Base-by-base conservation (phyloP, 2,113 vertebrate species). In the Synchiropus splendidus region DNA sequence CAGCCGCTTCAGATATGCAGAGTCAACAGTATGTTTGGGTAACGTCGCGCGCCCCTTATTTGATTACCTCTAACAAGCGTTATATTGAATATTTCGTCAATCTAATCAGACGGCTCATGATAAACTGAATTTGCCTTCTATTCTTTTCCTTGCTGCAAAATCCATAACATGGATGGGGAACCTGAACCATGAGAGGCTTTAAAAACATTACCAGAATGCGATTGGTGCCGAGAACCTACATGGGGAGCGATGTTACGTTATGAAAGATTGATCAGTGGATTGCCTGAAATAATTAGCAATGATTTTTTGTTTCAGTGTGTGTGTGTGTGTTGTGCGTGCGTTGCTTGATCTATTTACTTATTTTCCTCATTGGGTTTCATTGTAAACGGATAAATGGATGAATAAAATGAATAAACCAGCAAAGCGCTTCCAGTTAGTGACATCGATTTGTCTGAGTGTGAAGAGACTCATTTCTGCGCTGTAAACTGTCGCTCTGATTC, bases 251-350 rank as follows among this genome's bases (percentile, higher is more conserved):
- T 87, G 61, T 80, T 88, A 89, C 32, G 67, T 94, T 93, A 88
- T 84, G 83, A 88, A 81, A 81, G 87, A 94, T 91, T 94, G 91
- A 95, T 94, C 87, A 87, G 78, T 81, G 87, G 87, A 85, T 89
- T 80, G 84, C 87, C 86, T 90, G 86, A 92, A 90, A 88, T 89
- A 90, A 93, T 94, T 95, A 92, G 79, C 83, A 95, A 91, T 83
- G 85, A 92, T 42, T 42, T 30, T 34, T 10, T 34, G 8, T 34
- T 4, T 34, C 10, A 10, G 32, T 34, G 32, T 34, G 32, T 34
- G 41, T 64, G 42, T 56, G 52, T 37, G 4, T 42, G 21, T 50
- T 47, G 48, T 58, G 50, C 54, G 51, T 58, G 43, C 53, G 36
- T 54, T 67, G 12, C 48, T 45, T 31, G 36, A 55, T 67, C 47